These are phyloP conservation scores for Melanotaenia parkinsoni DNA, from an alignment of 2,797 vertebrate genomes.

Conservation along the genomic window DNA sequence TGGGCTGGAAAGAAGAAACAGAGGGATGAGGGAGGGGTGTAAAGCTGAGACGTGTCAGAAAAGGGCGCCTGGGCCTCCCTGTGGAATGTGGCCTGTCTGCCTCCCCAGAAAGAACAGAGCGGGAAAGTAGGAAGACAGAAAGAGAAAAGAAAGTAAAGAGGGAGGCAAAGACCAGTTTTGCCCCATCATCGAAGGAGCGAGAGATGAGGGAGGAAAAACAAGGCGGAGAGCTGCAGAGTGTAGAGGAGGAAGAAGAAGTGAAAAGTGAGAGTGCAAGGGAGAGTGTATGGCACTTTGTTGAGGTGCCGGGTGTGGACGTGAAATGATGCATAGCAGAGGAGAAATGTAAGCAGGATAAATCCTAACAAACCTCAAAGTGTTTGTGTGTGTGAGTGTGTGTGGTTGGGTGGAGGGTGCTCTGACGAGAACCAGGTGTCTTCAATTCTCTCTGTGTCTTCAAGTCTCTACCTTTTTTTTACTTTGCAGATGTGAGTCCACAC, in stretches of 20 bases:
- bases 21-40: constrained; percentile 82
- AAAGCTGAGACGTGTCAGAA: constrained; percentile 86
- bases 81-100: constrained; percentile 88
- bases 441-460: constrained; percentile 61
- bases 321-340: constrained; percentile 80
- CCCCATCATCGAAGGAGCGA: constrained; percentile 61
- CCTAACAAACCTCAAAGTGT: constrained; percentile 71
- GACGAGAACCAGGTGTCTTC: constrained; percentile 81
- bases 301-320: constrained; percentile 74
- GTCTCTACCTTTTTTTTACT: constrained; percentile 38
- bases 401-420: constrained; percentile 64
- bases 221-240: constrained; percentile 41
- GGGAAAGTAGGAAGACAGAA: constrained; percentile 63
- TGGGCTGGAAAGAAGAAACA: constrained; percentile 64
- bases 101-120: constrained; percentile 81
- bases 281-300: constrained; percentile 66
- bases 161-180: constrained; percentile 62
- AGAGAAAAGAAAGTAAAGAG: constrained; percentile 66
- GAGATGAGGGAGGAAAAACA: constrained; percentile 36
- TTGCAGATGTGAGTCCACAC: constrained; percentile 42
- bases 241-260: constrained; percentile 43
- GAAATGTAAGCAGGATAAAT: constrained; percentile 77
- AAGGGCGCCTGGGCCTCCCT: constrained; percentile 86
- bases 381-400: constrained; percentile 62
- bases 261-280: constrained; percentile 69